phyloP scores from a whole-genome alignment of 2,888 invertebrate species.

The Cataglyphis cursor region DNA sequence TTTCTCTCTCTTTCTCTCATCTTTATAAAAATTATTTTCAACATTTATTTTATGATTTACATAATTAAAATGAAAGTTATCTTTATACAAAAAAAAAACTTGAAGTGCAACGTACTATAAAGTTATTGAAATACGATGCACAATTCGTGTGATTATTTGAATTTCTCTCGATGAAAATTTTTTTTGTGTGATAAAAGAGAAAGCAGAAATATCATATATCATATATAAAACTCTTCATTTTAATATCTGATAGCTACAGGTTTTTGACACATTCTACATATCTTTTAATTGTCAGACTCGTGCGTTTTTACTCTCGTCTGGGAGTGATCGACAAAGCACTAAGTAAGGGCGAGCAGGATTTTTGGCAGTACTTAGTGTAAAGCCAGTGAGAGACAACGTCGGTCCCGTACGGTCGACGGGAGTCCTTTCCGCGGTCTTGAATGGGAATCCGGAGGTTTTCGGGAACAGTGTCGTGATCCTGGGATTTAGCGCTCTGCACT shows the following conservation, averaged over 20 bases:
- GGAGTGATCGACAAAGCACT: constrained; percentile 1
- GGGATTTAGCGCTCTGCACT: constrained; percentile 80
- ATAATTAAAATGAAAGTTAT: neutral
- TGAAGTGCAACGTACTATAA: neutral
- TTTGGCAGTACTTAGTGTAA: constrained; percentile 77
- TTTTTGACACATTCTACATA: neutral
- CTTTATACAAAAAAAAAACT: neutral
- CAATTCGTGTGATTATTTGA: neutral
- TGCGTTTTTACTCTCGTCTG: neutral
- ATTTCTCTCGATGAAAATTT: neutral
- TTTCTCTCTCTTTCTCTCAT: neutral
- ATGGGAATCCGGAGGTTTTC: constrained; percentile 73
- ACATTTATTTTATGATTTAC: neutral
- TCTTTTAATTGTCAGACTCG: constrained; percentile 8
- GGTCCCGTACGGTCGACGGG: constrained; percentile 64
- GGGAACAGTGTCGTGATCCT: constrained; percentile 73
- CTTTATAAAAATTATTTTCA: neutral
- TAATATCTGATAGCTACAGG: neutral
- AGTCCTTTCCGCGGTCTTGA: constrained; percentile 60
- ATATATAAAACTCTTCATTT: neutral
- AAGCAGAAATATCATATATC: neutral
- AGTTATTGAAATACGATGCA: neutral
- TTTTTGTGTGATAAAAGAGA: neutral
- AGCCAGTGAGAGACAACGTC: constrained; percentile 77
- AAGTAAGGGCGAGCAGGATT: constrained; percentile 37